Conservation (phyloP, 1,140 invertebrate genomes). For the Panagrolaimus sp. region DNA sequence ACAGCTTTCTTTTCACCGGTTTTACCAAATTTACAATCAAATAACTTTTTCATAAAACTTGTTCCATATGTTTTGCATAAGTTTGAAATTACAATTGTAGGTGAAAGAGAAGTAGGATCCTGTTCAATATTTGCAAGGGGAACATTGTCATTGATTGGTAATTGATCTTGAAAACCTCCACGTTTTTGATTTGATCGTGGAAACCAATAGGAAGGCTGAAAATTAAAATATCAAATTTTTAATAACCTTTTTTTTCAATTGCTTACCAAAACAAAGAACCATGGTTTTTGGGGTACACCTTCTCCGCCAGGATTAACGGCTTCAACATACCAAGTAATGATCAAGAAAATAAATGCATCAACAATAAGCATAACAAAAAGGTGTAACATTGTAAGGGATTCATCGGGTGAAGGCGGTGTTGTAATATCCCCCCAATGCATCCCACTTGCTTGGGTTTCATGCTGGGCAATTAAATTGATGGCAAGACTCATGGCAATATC, state of each 20-base stretch:
- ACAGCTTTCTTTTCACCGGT: conserved; percentile 63
- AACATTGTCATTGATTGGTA: not conserved
- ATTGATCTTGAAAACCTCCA: not conserved
- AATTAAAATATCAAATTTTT: conserved; percentile 14
- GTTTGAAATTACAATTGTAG: conserved; percentile 39
- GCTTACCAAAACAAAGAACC: conserved; percentile 44
- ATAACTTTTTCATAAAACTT: conserved; percentile 59
- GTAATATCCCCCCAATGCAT: conserved; percentile 39
- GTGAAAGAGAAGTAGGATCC: conserved; percentile 21
- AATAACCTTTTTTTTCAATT: conserved; percentile 23
- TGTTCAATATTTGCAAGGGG: conserved; percentile 34
- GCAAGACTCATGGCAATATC: conserved; percentile 46
- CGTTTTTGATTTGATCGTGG: conserved; percentile 66
- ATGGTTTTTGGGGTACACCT: conserved; percentile 49
- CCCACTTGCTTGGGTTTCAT: conserved; percentile 47
- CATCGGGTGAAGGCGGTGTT: conserved; percentile 35
- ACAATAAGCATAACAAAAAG: conserved; percentile 66
- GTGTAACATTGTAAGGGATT: conserved; percentile 40
- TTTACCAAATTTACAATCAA: conserved; percentile 63
- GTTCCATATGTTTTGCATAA: conserved; percentile 45
- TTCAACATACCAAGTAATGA: conserved; percentile 69
- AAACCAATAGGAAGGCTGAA: conserved; percentile 66
- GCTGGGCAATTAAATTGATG: conserved; percentile 39
- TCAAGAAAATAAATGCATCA: conserved; percentile 67
- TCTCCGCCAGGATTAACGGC: conserved; percentile 66